Conservation (phyloP, 2,113 vertebrate genomes). For the Halichoeres trimaculatus region DNA sequence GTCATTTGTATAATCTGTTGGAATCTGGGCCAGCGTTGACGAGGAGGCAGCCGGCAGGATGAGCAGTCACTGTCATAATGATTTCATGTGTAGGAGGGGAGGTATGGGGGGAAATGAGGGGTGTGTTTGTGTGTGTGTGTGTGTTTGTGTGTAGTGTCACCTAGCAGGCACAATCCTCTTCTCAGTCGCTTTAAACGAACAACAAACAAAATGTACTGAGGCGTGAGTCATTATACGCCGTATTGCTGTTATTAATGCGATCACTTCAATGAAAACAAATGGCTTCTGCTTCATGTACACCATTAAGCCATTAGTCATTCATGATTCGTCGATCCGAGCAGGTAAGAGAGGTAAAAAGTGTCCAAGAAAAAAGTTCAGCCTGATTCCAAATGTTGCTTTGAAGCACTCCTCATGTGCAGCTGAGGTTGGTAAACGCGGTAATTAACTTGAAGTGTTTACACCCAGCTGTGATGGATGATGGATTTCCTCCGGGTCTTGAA, state of each 20-base stretch:
- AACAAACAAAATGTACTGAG: conserved; percentile 34
- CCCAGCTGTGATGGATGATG: conserved; percentile 47
- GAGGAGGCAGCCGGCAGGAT: conserved; percentile 67
- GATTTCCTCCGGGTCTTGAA: conserved; percentile 27
- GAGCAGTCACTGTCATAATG: conserved; percentile 75
- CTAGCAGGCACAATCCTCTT: conserved; percentile 19
- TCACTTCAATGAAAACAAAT: conserved; percentile 47
- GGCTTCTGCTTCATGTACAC: conserved; percentile 22
- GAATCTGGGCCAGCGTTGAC: conserved; percentile 75
- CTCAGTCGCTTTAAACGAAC: conserved; percentile 19
- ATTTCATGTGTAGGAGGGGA: conserved; percentile 64
- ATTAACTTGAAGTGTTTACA: conserved; percentile 24
- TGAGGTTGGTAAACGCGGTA: conserved; percentile 24
- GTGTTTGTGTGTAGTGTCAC: conserved; percentile 10
- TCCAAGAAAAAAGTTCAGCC: background rate
- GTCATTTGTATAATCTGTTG: conserved; percentile 76
- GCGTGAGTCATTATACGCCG: conserved; percentile 27
- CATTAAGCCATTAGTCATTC: conserved; percentile 38
- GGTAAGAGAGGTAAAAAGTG: conserved; percentile 8
- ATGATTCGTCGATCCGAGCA: conserved; percentile 25
- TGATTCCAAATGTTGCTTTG: conserved; percentile 20
- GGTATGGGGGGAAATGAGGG: conserved; percentile 34
- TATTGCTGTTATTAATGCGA: conserved; percentile 41
- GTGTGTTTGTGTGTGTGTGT: conserved; percentile 3
- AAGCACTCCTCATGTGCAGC: conserved; percentile 1